phyloP scores from a whole-genome alignment of 2,888 invertebrate species.

The Andrena chrysosceles region DNA sequence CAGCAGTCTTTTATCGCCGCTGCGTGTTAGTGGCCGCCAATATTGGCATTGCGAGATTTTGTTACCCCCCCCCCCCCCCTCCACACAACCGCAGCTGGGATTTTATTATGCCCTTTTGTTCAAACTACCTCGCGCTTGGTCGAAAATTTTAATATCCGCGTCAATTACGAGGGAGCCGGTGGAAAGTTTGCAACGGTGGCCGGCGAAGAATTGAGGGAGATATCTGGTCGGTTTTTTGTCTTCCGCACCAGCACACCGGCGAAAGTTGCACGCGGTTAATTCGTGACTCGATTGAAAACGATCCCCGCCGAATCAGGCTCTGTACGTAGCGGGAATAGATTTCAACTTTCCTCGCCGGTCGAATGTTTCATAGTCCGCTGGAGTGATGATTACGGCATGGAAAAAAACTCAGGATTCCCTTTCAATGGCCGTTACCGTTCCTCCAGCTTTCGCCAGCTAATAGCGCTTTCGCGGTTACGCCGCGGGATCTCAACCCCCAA shows the following conservation, averaged over 20 bases:
- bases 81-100: not conserved
- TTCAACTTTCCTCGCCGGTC: constrained; percentile 18
- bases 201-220: constrained; percentile 21
- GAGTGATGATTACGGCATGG: constrained; percentile 19
- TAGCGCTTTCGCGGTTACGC: constrained; percentile 24
- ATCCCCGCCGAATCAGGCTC: constrained; percentile 22
- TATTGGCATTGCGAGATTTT: constrained; percentile 27
- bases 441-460: constrained; percentile 40
- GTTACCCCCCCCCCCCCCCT: constrained; percentile 3
- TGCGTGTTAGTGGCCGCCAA: constrained; percentile 12
- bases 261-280: constrained; percentile 32
- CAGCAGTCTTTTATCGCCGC: not conserved
- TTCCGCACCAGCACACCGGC: constrained; percentile 3
- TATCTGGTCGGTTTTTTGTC: constrained; percentile 34
- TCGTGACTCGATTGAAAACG: constrained; percentile 53
- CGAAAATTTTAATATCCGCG: constrained; percentile 50
- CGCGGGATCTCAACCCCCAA: constrained; percentile 11
- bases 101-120: constrained; percentile 39
- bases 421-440: constrained; percentile 28
- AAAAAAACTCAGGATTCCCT: constrained; percentile 15
- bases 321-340: constrained; percentile 27
- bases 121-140: constrained; percentile 8
- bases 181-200: constrained; percentile 24
- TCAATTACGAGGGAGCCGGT: constrained; percentile 37
- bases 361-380: constrained; percentile 36